Conservation (phyloP, 2,113 vertebrate genomes). For the Caranx melampygus region DNA sequence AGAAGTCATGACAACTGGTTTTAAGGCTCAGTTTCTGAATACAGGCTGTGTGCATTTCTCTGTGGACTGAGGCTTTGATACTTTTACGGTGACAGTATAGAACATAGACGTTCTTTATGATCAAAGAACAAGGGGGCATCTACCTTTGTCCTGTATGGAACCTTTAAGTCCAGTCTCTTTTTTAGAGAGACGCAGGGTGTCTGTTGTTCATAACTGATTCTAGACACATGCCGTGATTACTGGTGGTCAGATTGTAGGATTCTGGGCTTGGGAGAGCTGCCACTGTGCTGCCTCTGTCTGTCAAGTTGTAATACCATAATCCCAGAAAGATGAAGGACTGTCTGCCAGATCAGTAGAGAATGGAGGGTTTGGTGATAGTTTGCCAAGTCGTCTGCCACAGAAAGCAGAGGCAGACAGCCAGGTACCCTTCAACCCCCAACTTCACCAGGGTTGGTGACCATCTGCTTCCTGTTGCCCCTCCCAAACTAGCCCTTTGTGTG, state of each 20-base stretch:
- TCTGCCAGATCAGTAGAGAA: conserved; percentile 16
- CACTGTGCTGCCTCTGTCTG: conserved; percentile 3
- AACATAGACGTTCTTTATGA: too few relatives aligned
- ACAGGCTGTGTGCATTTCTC: too few relatives aligned
- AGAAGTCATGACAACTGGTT: too few relatives aligned
- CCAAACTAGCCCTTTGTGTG: background rate
- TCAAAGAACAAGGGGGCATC: too few relatives aligned
- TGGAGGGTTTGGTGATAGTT: background rate
- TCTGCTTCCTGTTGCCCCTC: background rate
- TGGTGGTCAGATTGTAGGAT: conserved; percentile 17
- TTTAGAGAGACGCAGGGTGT: too few relatives aligned
- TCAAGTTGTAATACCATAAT: conserved; percentile 17
- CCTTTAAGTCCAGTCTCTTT: too few relatives aligned
- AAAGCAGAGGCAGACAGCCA: conserved; percentile 1
- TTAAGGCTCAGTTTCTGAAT: too few relatives aligned
- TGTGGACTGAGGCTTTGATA: too few relatives aligned
- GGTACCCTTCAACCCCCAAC: background rate
- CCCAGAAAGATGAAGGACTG: conserved; percentile 9
- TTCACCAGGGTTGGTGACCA: conserved; percentile 2
- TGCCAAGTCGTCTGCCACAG: conserved; percentile 22
- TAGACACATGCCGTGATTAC: background rate
- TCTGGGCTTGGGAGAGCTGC: conserved; percentile 10
- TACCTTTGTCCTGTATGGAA: too few relatives aligned
- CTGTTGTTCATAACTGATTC: background rate
- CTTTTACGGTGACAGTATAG: too few relatives aligned